Conservation (phyloP, 1,140 invertebrate species). For the Drosophila jambulina region DNA sequence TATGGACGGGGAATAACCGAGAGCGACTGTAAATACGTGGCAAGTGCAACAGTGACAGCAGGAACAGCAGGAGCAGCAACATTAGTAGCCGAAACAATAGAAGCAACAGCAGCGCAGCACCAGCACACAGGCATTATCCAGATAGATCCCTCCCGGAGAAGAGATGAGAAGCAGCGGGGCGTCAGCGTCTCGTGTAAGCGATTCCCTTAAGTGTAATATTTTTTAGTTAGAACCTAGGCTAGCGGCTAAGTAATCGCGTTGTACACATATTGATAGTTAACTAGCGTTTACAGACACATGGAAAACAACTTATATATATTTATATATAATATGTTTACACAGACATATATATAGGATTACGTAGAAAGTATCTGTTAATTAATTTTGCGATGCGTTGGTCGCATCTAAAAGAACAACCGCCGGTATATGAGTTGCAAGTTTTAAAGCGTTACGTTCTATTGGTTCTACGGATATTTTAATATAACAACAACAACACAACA, state of each 20-base stretch:
- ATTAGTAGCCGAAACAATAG: neutral
- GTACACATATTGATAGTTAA: slow-evolving; percentile 67
- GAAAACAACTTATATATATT: slow-evolving; percentile 35
- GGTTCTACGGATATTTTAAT: slow-evolving; percentile 58
- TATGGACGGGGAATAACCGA: slow-evolving; percentile 52
- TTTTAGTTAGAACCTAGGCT: slow-evolving; percentile 73
- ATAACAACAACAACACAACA: slow-evolving; percentile 31
- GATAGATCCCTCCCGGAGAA: slow-evolving; percentile 35
- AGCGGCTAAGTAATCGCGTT: slow-evolving; percentile 61
- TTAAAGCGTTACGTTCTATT: slow-evolving; percentile 60
- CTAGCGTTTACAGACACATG: slow-evolving; percentile 58
- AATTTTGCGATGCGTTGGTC: slow-evolving; percentile 80
- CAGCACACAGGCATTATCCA: slow-evolving; percentile 24
- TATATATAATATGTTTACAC: slow-evolving; percentile 30
- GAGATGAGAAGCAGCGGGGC: slow-evolving; percentile 20
- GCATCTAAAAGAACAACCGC: slow-evolving; percentile 83
- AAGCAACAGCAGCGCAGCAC: slow-evolving; percentile 10
- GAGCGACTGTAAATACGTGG: slow-evolving; percentile 41
- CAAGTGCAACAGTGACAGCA: slow-evolving; percentile 14
- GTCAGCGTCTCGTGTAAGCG: slow-evolving; percentile 41
- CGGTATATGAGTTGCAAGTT: slow-evolving; percentile 73
- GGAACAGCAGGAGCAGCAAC: neutral
- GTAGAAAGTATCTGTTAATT: slow-evolving; percentile 72
- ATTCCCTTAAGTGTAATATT: slow-evolving; percentile 76
- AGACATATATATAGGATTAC: slow-evolving; percentile 51